Evolutionary conservation across 2,113 vertebrate species (phyloP).

Genomic region (Hippocampus mohnikei): DNA sequence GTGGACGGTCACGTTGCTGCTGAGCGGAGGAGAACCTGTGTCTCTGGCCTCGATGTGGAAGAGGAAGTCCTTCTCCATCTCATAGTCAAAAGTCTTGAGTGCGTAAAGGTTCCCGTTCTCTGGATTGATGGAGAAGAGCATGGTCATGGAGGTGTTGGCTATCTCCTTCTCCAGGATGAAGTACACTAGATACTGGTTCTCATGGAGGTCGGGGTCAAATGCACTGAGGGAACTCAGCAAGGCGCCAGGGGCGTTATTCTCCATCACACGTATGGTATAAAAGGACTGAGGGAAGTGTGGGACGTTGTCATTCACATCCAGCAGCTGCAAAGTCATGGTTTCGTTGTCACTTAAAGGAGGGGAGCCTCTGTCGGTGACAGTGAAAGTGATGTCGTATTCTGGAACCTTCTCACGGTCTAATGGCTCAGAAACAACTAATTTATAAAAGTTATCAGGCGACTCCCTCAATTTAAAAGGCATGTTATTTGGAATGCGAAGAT

Average conservation of each 20-base stretch:
- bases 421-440: conserved; percentile 56
- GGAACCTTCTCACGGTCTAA: conserved; percentile 62
- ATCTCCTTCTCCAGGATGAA: conserved; percentile 51
- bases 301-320: conserved; percentile 44
- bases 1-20: conserved; percentile 68
- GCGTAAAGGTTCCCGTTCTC: conserved; percentile 57
- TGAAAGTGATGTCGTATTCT: conserved; percentile 62
- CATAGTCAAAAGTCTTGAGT: conserved; percentile 58
- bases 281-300: conserved; percentile 36
- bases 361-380: conserved; percentile 43
- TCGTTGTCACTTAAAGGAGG: conserved; percentile 53
- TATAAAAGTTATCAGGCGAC: conserved; percentile 65
- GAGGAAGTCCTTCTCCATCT: conserved; percentile 52
- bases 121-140: conserved; percentile 54
- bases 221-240: conserved; percentile 37
- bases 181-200: conserved; percentile 54
- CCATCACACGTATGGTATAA: conserved; percentile 37
- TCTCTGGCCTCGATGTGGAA: conserved; percentile 59
- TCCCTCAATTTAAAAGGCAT: conserved; percentile 57
- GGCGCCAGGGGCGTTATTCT: conserved; percentile 40
- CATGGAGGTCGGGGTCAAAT: conserved; percentile 47
- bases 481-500: conserved; percentile 42
- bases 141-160: conserved; percentile 48
- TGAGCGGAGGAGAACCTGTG: conserved; percentile 56
- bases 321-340: conserved; percentile 46